Percentiles rank a stretch among this genome's conserved stretches.
These are phyloP conservation scores for Choloepus hoffmanni DNA, from an alignment of 2,113 vertebrate genomes.

Conservation along the genomic window DNA sequence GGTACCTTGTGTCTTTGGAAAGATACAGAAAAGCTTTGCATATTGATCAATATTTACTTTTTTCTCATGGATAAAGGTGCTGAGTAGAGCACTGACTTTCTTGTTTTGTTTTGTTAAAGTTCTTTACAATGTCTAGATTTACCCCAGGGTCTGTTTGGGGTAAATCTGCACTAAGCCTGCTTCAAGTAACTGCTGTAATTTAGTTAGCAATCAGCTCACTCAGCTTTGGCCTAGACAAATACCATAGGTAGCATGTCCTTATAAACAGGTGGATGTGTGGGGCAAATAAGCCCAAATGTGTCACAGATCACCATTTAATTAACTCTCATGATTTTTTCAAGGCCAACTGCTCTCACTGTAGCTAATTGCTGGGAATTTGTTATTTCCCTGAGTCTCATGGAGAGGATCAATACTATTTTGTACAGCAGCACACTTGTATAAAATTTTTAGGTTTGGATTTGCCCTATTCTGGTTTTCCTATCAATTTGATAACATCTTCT, in stretches of 20 bases:
- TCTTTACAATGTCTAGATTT: background rate
- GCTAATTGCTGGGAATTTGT: background rate
- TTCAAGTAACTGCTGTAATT: background rate
- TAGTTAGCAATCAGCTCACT: background rate
- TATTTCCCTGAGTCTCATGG: background rate
- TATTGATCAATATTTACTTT: background rate
- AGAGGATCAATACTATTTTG: background rate
- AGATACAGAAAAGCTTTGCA: rapidly evolving
- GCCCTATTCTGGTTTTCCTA: background rate
- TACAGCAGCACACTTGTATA: background rate
- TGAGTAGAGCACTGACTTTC: background rate
- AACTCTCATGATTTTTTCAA: background rate
- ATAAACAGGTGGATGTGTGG: background rate
- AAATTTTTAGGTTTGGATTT: background rate
- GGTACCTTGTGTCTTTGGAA: background rate
- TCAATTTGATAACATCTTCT: background rate
- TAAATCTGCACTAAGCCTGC: background rate
- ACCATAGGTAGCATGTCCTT: background rate
- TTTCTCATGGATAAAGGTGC: background rate
- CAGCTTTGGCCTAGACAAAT: background rate
- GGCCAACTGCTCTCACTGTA: too few relatives aligned
- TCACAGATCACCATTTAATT: background rate
- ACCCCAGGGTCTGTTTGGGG: too few relatives aligned
- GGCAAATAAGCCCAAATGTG: too few relatives aligned
- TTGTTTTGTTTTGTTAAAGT: background rate